Evolutionary conservation across 2,888 invertebrate species (phyloP), one percentile per base, ranked within the genome.

Genomic region (Elysia crispata): DNA sequence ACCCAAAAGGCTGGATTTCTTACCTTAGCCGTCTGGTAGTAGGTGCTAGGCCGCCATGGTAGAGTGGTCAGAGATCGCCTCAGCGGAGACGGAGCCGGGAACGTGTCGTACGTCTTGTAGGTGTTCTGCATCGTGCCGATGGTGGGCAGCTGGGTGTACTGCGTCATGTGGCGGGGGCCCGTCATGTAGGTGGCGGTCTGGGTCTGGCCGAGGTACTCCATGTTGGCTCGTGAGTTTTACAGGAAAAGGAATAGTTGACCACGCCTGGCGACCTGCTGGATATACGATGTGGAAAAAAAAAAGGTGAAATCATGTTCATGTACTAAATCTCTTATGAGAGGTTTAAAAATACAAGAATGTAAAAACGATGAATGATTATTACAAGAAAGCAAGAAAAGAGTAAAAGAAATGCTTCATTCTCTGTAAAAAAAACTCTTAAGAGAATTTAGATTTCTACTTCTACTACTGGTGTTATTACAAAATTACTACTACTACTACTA

Each of bases 121-220:
- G 89, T 87, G 49, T 87, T 86, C 85, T 91, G 96, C 95, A 95
- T 95, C 87, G 95, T 96, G 92, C 95, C 95, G 89, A 92, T 94
- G 92, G 93, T 93, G 20, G 95, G 95, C 85, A 94, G 94, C 64
- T 93, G 95, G 30, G 80, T 76, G 72, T 91, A 90, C 31, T 89
- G 95, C 62, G 87, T 86, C 73, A 86, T 86, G 57, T 89, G 83
- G 74, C 89, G 85, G 11, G 92, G 91, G 57, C 91, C 92, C 6
- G 91, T 92, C 90, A 92, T 89, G 85, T 92, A 92, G 77, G 91
- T 91, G 81, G 91, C 92, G 64, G 91, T 92, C 83, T 91, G 91
- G 5, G 91, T 92, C 81, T 91, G 91, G 60, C 92, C 92, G 73
- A 92, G 86, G 84, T 89, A 91, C 85, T 92, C 91, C 92, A 92